phyloP scores from a whole-genome alignment of 2,888 invertebrate species.

The Ornithoptera alexandrae region DNA sequence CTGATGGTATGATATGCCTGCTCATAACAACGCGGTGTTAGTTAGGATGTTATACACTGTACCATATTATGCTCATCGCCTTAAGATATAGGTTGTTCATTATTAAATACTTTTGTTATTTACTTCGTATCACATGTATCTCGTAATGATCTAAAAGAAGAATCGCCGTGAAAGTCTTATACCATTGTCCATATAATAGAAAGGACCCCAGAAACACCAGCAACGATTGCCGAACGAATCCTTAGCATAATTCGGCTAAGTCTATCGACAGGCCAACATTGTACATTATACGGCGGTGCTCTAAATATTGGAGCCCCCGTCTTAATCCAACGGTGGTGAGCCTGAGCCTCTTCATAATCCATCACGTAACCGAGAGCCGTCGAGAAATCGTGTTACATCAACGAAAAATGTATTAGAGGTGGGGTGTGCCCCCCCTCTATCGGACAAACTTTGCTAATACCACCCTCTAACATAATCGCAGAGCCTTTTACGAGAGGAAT shows the following conservation, averaged over 20 bases:
- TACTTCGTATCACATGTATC: background rate
- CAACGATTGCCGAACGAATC: conserved; percentile 28
- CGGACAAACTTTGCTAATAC: conserved; percentile 81
- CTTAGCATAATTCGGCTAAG: conserved; percentile 57
- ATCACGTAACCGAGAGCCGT: conserved; percentile 80
- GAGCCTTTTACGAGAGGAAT: conserved; percentile 80
- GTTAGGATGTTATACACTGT: no score
- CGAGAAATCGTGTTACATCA: conserved; percentile 81
- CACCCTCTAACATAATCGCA: conserved; percentile 80
- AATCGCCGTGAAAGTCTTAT: background rate
- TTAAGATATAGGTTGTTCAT: no score
- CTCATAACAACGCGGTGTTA: no score
- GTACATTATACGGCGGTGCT: conserved; percentile 72
- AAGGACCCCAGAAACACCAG: conserved; percentile 10
- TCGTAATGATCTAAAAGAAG: background rate
- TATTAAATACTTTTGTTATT: no score
- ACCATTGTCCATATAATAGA: conserved; percentile 8
- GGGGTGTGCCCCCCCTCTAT: conserved; percentile 57
- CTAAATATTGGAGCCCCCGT: conserved; percentile 70
- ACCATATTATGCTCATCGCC: no score
- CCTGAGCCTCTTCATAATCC: conserved; percentile 77
- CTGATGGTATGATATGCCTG: no score
- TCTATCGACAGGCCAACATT: conserved; percentile 72
- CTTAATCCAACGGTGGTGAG: conserved; percentile 74
- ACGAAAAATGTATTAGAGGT: conserved; percentile 81